Evolutionary conservation across 1,140 invertebrate genomes (phyloP), one percentile per base, ranked within the genome.

Genomic region (Ostrea denselamellosa): DNA sequence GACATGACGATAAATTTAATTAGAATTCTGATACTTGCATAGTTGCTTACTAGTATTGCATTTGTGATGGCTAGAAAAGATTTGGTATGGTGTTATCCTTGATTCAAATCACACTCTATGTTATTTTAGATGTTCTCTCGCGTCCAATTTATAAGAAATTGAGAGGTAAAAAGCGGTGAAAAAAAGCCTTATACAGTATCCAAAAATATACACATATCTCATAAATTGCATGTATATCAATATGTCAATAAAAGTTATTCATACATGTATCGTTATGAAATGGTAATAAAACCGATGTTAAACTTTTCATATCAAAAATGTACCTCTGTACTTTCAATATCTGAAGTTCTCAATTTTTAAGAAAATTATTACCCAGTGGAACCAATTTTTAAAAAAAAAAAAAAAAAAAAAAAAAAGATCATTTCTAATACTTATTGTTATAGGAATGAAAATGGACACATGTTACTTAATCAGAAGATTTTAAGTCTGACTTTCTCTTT

Each of bases 111-210:
- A 5, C 0, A 10, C 25, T 28, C 14, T 14, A 34, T 77, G 28
- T 77, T 77, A 34, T 77, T 77, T 34, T 77, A 77, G 68, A 77
- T 77, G 28, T 77, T 77, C 68, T 25, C 68, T 77, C 68, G 14
- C 68, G 17, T 77, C 68, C 68, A 77, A 77, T 77, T 25, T 77
- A 77, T 77, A 77, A 77, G 68, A 77, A 77, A 77, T 77, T 77
- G 22, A 77, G 28, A 77, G 68, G 68, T 77, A 77, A 77, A 44
- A 77, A 14, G 8, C 28, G 28, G 68, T 28, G 25, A 77, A 28
- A 10, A 5, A 44, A 71, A 25, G 25, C 22, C 14, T 34, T 77
- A 77, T 28, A 34, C 65, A 77, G 10, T 25, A 77, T 77, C 22
- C 25, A 77, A 77, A 77, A 77, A 10, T 77, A 77, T 77, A 14